These are phyloP conservation scores for Petrocephalus schoutedeni DNA, from an alignment of 2,797 vertebrate genomes.

Conservation along the genomic window DNA sequence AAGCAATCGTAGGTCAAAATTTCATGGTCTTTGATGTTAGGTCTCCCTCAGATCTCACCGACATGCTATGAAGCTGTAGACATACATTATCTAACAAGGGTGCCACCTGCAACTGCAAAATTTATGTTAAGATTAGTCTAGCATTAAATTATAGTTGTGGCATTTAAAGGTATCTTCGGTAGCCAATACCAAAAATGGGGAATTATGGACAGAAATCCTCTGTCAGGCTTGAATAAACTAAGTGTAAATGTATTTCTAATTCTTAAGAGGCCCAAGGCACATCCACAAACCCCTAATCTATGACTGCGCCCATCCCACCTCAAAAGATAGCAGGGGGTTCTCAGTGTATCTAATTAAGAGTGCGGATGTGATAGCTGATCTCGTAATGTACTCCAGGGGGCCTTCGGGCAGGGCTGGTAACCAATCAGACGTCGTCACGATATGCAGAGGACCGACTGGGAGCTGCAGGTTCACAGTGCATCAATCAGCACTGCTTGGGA, in stretches of 20 bases:
- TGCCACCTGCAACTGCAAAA: neutral
- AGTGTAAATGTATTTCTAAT: neutral
- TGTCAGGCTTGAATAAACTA: neutral
- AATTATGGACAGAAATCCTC: neutral
- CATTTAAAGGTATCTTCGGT: neutral
- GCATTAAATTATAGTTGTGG: neutral
- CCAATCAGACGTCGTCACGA: constrained; percentile 1
- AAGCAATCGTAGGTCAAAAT: neutral
- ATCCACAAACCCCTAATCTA: neutral
- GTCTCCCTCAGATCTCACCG: neutral
- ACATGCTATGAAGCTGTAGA: neutral
- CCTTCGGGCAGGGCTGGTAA: neutral
- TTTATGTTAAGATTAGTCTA: neutral
- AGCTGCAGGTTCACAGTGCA: neutral
- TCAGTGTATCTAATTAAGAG: constrained; percentile 4
- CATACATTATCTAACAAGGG: neutral
- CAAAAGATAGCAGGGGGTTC: neutral
- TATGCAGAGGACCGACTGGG: neutral
- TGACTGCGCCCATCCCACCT: neutral
- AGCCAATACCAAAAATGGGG: neutral
- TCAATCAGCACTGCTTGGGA: constrained; percentile 10
- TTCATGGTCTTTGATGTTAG: neutral
- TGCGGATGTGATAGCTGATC: neutral
- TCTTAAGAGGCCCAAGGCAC: neutral
- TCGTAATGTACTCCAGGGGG: neutral